These are phyloP conservation scores for Pristionchus fissidentatus DNA, from an alignment of 2,888 invertebrate species.

Conservation along the genomic window DNA sequence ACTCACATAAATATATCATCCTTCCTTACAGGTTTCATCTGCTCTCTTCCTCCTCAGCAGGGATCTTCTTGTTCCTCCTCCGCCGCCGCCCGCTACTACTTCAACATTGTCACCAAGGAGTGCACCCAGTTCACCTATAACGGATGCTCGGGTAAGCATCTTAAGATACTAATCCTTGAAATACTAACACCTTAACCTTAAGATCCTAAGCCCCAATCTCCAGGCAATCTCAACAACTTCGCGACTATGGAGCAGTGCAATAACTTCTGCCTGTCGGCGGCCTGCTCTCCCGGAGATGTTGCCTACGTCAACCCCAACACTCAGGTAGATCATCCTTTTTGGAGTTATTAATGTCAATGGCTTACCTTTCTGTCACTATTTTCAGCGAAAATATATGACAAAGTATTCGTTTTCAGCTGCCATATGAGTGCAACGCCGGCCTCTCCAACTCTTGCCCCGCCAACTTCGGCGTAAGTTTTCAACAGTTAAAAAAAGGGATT, in stretches of 20 bases:
- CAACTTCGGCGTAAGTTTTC: conserved; percentile 62
- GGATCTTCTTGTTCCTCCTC: conserved; percentile 72
- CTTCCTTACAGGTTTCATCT: conserved; percentile 67
- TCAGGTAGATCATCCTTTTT: conserved; percentile 44
- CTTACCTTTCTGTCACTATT: neutral
- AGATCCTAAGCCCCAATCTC: neutral
- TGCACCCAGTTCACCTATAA: conserved; percentile 74
- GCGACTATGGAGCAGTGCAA: conserved; percentile 73
- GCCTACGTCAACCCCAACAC: conserved; percentile 75
- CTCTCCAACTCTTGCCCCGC: conserved; percentile 73
- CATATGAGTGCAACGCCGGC: conserved; percentile 72
- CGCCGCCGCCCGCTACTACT: conserved; percentile 70
- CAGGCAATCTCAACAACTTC: conserved; percentile 72
- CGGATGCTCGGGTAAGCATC: conserved; percentile 57
- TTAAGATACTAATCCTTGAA: neutral
- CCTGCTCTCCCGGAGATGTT: conserved; percentile 71
- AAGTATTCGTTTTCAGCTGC: conserved; percentile 59
- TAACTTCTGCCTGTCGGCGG: conserved; percentile 75
- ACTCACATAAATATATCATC: neutral
- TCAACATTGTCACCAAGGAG: conserved; percentile 65
- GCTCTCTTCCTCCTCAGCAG: conserved; percentile 74
- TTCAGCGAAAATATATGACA: conserved; percentile 31
- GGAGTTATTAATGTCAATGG: neutral
- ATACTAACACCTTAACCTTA: neutral
- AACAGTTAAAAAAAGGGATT: neutral